Percentiles rank a stretch among this genome's conserved stretches.
phyloP scores from a whole-genome alignment of 1,140 invertebrate species.

The Drosophila lacertosa region DNA sequence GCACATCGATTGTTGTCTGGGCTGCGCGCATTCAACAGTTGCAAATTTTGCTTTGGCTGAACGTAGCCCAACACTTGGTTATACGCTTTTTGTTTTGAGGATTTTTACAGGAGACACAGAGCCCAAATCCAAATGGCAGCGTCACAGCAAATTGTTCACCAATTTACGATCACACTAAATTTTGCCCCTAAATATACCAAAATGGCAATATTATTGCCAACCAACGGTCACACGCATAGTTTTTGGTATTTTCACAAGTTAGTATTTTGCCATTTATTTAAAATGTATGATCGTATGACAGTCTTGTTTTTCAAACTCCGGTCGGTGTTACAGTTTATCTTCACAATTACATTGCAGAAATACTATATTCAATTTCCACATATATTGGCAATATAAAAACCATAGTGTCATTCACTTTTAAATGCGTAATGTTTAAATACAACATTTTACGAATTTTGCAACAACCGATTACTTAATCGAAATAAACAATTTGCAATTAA shows the following conservation, averaged over 20 bases:
- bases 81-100: constrained; percentile 34
- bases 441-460: no score
- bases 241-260: not conserved
- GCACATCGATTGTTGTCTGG: constrained; percentile 45
- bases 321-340: not conserved
- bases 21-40: constrained; percentile 44
- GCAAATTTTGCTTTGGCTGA: constrained; percentile 24
- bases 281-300: constrained; percentile 2
- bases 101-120: constrained; percentile 35
- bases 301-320: not conserved
- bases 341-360: not conserved
- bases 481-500: not conserved
- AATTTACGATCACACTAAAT: constrained; percentile 52
- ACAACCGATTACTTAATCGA: not conserved
- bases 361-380: no score
- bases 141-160: constrained; percentile 53
- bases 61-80: constrained; percentile 13
- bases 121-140: constrained; percentile 52
- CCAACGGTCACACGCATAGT: constrained; percentile 28
- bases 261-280: constrained; percentile 11
- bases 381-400: no score
- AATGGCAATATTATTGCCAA: not conserved
- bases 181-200: constrained; percentile 38
- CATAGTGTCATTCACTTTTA: no score
- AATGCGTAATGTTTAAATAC: no score